Conservation (phyloP, 2,888 invertebrate species). For the Acholoe squamosa region DNA sequence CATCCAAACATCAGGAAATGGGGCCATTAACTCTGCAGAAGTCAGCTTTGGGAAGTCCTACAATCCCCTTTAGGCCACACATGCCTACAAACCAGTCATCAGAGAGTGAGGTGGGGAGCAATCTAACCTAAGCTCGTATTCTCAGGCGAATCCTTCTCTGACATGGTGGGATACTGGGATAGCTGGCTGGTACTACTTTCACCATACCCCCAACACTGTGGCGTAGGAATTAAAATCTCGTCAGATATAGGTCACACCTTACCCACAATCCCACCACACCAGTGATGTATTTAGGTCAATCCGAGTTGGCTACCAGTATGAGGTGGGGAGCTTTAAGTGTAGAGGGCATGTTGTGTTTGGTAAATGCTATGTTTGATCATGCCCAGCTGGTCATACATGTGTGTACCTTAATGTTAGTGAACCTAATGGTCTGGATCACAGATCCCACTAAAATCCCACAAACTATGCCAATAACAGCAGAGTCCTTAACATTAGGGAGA, state of each 20-base stretch:
- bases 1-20: constrained; percentile 7
- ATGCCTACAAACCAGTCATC: background rate
- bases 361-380: constrained; percentile 11
- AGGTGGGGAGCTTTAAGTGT: no score
- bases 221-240: no score
- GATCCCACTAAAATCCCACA: constrained; percentile 5
- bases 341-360: background rate
- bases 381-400: background rate
- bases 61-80: background rate
- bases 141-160: no score
- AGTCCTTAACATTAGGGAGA: background rate
- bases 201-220: no score
- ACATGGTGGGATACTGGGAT: no score
- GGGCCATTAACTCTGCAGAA: constrained; percentile 5
- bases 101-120: background rate
- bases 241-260: no score
- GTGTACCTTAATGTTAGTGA: background rate
- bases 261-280: no score
- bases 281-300: no score
- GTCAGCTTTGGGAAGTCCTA: background rate
- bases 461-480: background rate
- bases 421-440: background rate
- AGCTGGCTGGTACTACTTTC: no score
- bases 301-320: no score
- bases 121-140: no score